Conservation (phyloP, 1,140 invertebrate genomes). For the Cydia strobilella region DNA sequence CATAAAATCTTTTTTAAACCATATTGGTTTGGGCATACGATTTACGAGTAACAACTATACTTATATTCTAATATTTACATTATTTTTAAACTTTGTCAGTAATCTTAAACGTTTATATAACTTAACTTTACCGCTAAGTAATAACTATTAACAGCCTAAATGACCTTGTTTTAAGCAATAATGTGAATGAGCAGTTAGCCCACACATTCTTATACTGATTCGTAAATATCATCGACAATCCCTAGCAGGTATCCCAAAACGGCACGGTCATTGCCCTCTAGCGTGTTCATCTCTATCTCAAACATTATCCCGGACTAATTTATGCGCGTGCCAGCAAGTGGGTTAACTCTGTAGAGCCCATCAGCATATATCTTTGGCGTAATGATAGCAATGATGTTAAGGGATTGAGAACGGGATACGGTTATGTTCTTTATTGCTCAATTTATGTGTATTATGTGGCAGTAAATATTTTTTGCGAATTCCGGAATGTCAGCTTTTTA, state of each 20-base stretch:
- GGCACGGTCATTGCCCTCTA: constrained; percentile 19
- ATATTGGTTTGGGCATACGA: not conserved
- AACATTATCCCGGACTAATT: constrained; percentile 46
- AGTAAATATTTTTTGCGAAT: not conserved
- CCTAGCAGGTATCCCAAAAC: constrained; percentile 13
- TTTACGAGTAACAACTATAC: no score
- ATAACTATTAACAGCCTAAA: not conserved
- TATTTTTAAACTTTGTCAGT: no score
- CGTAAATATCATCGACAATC: constrained; percentile 2
- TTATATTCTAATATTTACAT: no score
- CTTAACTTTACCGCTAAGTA: no score
- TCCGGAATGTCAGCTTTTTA: not conserved
- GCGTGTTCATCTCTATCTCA: constrained; percentile 17
- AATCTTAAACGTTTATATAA: no score
- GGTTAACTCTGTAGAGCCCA: constrained; percentile 57
- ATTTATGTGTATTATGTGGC: not conserved
- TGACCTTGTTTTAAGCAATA: not conserved
- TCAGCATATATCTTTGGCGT: constrained; percentile 37
- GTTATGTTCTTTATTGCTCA: constrained; percentile 14
- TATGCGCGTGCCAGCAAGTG: constrained; percentile 55
- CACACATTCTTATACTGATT: not conserved
- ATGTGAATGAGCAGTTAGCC: not conserved
- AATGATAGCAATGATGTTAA: constrained; percentile 24
- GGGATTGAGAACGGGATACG: not conserved
- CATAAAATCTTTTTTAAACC: not conserved